These are phyloP conservation scores for Pyralis farinalis DNA, from an alignment of 2,888 invertebrate species.

Conservation along the genomic window DNA sequence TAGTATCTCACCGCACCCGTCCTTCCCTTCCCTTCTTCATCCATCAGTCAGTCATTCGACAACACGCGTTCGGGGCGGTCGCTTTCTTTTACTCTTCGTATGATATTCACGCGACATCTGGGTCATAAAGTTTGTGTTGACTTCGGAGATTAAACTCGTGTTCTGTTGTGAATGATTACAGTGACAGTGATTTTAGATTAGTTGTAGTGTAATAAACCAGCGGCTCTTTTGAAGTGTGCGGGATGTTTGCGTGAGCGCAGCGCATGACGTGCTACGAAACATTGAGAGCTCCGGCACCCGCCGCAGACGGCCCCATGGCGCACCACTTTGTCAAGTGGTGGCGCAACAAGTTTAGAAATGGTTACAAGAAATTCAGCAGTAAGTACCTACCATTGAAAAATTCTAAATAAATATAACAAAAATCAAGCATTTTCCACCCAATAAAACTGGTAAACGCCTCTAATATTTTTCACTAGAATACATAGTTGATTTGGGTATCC, in stretches of 20 bases:
- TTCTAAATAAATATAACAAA: too few relatives aligned
- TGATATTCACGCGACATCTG: constrained; percentile 71
- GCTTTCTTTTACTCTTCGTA: constrained; percentile 36
- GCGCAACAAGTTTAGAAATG: constrained; percentile 88
- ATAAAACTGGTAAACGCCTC: too few relatives aligned
- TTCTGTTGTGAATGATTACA: constrained; percentile 56
- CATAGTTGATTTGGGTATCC: too few relatives aligned
- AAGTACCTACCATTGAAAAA: too few relatives aligned
- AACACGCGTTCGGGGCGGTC: constrained; percentile 52
- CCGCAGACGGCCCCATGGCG: constrained; percentile 84
- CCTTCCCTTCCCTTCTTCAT: constrained; percentile 47
- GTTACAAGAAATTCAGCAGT: constrained; percentile 88
- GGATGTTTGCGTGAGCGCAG: constrained; percentile 81
- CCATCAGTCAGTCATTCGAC: constrained; percentile 72
- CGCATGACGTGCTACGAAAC: constrained; percentile 82
- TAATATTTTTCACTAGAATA: too few relatives aligned
- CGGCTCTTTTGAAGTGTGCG: constrained; percentile 76
- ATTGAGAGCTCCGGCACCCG: constrained; percentile 79
- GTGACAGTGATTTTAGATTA: constrained; percentile 54
- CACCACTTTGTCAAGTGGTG: constrained; percentile 89
- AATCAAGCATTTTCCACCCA: too few relatives aligned
- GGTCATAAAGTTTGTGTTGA: constrained; percentile 63
- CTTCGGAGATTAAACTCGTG: constrained; percentile 43
- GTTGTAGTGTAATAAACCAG: constrained; percentile 52
- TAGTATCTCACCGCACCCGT: constrained; percentile 36